Base-by-base conservation (phyloP, 2,113 vertebrate genomes). In the Lagopus leucura region DNA sequence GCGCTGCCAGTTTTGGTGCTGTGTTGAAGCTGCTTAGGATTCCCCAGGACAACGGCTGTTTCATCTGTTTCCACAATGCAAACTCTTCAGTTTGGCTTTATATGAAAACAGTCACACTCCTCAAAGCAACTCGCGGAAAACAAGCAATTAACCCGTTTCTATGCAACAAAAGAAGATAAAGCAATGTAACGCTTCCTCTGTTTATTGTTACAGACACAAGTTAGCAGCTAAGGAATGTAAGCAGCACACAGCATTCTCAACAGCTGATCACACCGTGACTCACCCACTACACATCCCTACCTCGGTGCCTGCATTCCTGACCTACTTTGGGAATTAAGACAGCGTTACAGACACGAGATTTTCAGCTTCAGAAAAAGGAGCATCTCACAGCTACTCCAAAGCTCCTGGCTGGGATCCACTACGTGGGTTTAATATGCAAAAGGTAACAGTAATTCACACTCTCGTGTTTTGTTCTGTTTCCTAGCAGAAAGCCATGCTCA, bases 321-420 rank as follows among this genome's bases (percentile, higher is more conserved):
- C 87, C 92, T 95, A 74, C 89, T 95, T 80, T 73, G 75, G 95
- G 82, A 95, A 91, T 60, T 67, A 77, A 65, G 64, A 70, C 66
- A 80, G 21, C 15, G 32, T 63, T 85, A 54, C 78, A 73, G 82
- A 34, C 57, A 64, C 21, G 24, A 52, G 20, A 58, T 80, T 58
- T 77, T 82, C 61, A 60, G 24, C 40, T 74, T 66, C 32, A 66
- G 50, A 32, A 45, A 71, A 42, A 69, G 16, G 17, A 22, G 13
- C 4, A 22, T 40, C 28, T 17, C 28, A 30, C 22, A 50, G 74
- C 50, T 54, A 45, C 45, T 60, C 66, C 73, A 74, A 52, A 88
- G 61, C 1, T 58, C 10, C 17, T 75, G 81, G 63, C 61, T 83
- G 40, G 32, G 65, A 79, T 54, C 45, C 69, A 92, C 45, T 1